Conservation (phyloP, 2,888 invertebrate genomes). For the Athrips mouffetella region DNA sequence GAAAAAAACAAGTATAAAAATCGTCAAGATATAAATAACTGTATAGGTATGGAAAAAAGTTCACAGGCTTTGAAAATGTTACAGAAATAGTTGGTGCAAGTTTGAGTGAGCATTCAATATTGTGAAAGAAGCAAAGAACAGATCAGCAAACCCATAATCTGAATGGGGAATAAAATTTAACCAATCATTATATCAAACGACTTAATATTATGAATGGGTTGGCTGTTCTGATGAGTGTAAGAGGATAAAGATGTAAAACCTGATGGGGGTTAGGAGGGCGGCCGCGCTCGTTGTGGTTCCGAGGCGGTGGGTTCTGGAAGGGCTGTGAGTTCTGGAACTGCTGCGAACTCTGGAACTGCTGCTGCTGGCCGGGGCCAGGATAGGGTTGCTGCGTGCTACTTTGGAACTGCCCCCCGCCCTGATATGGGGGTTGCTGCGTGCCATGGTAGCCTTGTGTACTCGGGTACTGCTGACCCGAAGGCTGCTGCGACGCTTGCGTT, state of each 20-base stretch:
- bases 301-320: conserved; percentile 70
- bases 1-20: background rate
- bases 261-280: conserved; percentile 74
- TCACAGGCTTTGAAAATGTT: too few relatives aligned
- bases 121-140: too few relatives aligned
- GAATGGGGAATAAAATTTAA: too few relatives aligned
- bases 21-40: too few relatives aligned
- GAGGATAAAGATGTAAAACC: conserved; percentile 36
- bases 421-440: conserved; percentile 76
- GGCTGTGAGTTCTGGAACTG: too few relatives aligned
- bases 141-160: too few relatives aligned
- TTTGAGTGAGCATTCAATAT: too few relatives aligned
- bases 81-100: too few relatives aligned
- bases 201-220: background rate
- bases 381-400: conserved; percentile 64
- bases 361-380: conserved; percentile 61
- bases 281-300: conserved; percentile 75
- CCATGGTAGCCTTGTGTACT: conserved; percentile 76
- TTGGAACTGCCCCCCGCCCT: conserved; percentile 69
- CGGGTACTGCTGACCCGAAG: conserved; percentile 73
- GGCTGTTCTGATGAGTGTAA: conserved; percentile 12
- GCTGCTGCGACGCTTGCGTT: conserved; percentile 75
- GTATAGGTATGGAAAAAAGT: too few relatives aligned
- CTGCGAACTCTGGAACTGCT: conserved; percentile 67
- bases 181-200: too few relatives aligned